Conservation (phyloP, 1,140 invertebrate species). For the Drosophila lowei region DNA sequence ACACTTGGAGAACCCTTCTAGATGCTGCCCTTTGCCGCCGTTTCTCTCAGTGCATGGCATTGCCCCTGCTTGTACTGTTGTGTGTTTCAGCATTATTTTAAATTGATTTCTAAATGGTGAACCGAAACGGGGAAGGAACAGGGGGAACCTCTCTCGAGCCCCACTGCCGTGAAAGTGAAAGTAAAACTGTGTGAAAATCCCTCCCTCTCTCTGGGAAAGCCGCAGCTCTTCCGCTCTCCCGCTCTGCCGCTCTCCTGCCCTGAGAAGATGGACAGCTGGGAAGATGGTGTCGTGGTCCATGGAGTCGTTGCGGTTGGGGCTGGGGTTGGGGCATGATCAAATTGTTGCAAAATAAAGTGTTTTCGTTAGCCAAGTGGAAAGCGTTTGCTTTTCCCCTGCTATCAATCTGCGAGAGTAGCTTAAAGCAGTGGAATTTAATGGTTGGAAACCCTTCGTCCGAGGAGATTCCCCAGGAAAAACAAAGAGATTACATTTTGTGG, state of each 20-base stretch:
- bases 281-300: neutral
- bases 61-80: no score
- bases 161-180: no score
- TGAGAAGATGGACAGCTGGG: constrained; percentile 53
- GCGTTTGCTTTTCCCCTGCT: constrained; percentile 13
- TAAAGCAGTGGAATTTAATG: constrained; percentile 37
- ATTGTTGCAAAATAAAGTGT: constrained; percentile 40
- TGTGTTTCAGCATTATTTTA: no score
- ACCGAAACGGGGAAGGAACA: no score
- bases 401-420: constrained; percentile 25
- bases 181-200: no score
- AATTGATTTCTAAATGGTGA: no score
- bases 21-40: neutral
- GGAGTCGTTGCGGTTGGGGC: neutral
- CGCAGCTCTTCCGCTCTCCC: neutral
- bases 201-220: neutral
- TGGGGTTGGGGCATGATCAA: constrained; percentile 27
- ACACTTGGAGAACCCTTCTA: neutral
- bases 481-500: constrained; percentile 38
- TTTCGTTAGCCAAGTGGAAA: constrained; percentile 41
- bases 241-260: neutral
- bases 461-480: constrained; percentile 15
- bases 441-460: neutral
- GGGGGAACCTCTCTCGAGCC: no score
- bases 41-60: no score